Conservation (phyloP, 53 echinoderm and acorn worm species). For the Mesocentrotus franciscanus region DNA sequence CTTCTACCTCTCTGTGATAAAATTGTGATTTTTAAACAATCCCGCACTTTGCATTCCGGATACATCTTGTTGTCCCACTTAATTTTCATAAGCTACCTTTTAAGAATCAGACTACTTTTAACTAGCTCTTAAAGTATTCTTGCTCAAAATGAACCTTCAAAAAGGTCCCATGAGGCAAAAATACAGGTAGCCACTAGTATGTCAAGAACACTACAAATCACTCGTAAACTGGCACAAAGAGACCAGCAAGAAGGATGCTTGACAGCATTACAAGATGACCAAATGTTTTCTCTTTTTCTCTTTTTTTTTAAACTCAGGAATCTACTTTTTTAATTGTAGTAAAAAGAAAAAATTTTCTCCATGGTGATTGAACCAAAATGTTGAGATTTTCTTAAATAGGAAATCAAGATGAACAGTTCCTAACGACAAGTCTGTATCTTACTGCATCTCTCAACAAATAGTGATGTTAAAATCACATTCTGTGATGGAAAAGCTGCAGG, state of each 20-base stretch:
- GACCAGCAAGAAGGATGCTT: neutral
- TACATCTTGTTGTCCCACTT: too few species aligned
- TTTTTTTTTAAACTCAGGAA: neutral
- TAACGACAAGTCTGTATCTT: neutral
- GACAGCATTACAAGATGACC: neutral
- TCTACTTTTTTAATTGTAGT: neutral
- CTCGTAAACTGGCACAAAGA: neutral
- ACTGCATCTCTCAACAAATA: neutral
- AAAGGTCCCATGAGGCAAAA: too few species aligned
- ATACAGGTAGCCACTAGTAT: too few species aligned
- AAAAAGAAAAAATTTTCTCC: neutral
- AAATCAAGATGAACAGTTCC: neutral
- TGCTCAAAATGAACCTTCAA: too few species aligned
- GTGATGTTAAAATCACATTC: too few species aligned
- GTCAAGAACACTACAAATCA: neutral
- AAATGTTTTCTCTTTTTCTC: neutral
- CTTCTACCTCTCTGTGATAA: too few species aligned
- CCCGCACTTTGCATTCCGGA: too few species aligned
- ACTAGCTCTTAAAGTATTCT: too few species aligned
- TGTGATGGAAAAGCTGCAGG: neutral
- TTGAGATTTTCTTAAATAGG: neutral
- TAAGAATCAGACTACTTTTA: too few species aligned
- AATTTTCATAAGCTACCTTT: too few species aligned
- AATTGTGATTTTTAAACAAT: too few species aligned
- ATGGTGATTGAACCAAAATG: neutral